Evolutionary conservation across 2,113 vertebrate species (phyloP), one percentile per base, ranked within the genome.

Genomic region (Clupea harengus): DNA sequence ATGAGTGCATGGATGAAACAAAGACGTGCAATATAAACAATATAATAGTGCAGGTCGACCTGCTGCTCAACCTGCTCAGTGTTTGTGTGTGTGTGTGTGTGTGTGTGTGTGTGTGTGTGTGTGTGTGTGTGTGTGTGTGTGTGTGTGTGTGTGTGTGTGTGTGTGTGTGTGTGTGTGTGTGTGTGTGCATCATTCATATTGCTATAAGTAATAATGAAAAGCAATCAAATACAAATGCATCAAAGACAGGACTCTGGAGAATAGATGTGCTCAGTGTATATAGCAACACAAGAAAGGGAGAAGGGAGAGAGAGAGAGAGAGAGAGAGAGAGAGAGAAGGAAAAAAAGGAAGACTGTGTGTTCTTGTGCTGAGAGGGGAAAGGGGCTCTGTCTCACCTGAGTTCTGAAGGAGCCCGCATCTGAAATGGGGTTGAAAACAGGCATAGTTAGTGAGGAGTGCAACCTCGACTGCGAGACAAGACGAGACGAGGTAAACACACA

Each of bases 391-490:
- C 97, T 98, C 96, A 99, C 98, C 97, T 97, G 96, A 0, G 94
- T 90, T 93, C 95, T 97, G 93, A 95, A 88, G 88, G 92, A 96
- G 86, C 95, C 94, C 0, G 95, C 94, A 90, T 98, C 98, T 99
- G 97, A 96, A 99, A 99, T 92, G 88, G 95, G 95, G 86, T 95
- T 95, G 91, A 96, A 96, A 93, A 96, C 94, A 45, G 94, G 96
- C 95, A 96, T 97, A 90, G 95, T 95, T 94, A 93, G 89, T 83
- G 50, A 11, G 1, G 44, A 7, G 75, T 83, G 10, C 72, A 10
- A 32, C 28, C 67, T 75, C 67, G 25, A 32, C 67, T 39, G 67
- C 8, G 17, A 54, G 15, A 2, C 13, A 4, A 18, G 13, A 54
- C 52, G 17, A 18, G 17, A 17, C 4, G 4, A 54, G 15, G 17